phyloP scores from a whole-genome alignment of 2,888 invertebrate species.

The Melitaea athalia region DNA sequence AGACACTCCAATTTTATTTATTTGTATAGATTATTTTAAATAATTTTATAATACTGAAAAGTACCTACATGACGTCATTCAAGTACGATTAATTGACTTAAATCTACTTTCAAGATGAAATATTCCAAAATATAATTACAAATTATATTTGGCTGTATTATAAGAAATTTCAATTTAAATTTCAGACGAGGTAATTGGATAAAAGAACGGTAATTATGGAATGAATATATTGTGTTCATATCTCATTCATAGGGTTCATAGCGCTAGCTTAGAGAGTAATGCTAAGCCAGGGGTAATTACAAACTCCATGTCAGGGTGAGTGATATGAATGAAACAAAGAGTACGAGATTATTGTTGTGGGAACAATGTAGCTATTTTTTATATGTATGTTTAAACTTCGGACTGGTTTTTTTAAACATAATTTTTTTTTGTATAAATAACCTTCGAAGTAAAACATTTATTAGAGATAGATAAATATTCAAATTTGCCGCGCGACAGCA shows the following conservation, averaged over 20 bases:
- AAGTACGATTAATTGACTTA: neutral
- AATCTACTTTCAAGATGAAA: neutral
- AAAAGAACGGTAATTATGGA: conserved; percentile 28
- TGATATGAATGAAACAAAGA: conserved; percentile 16
- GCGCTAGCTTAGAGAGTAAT: conserved; percentile 25
- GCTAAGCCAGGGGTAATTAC: conserved; percentile 33
- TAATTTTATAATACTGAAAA: neutral
- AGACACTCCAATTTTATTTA: too few relatives aligned
- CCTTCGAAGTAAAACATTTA: too few relatives aligned
- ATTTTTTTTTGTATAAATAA: too few relatives aligned
- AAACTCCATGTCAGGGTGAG: conserved; percentile 14
- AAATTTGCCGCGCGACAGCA: too few relatives aligned
- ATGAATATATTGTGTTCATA: conserved; percentile 36
- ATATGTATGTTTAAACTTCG: neutral
- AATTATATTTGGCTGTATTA: conserved; percentile 9
- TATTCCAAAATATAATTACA: conserved; percentile 4
- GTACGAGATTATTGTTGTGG: conserved; percentile 4
- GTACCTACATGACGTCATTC: neutral
- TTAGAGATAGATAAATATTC: too few relatives aligned
- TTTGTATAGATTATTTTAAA: too few relatives aligned
- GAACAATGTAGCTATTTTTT: neutral
- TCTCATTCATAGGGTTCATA: conserved; percentile 36
- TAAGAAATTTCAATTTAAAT: conserved; percentile 27
- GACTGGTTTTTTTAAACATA: neutral
- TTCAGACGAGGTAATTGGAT: conserved; percentile 28